phyloP scores from a whole-genome alignment of 2,888 invertebrate genomes.

The Pristionchus arcanus region DNA sequence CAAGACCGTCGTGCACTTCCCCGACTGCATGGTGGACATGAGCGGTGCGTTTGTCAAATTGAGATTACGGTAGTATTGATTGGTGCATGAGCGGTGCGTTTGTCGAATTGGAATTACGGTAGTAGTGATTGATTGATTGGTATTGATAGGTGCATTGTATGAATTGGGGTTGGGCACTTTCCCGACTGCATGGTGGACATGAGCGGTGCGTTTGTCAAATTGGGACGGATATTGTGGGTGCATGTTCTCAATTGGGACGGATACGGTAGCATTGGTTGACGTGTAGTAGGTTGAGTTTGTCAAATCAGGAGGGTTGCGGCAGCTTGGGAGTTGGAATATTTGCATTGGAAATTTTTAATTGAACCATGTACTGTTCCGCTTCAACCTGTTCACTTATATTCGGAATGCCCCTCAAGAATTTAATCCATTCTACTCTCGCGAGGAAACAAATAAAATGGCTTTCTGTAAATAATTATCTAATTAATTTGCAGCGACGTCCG shows the following conservation, averaged over 20 bases:
- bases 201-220: neutral
- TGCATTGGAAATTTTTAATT: no score
- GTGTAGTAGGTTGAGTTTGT: no score
- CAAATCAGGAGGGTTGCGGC: no score
- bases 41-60: conserved; percentile 2
- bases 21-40: conserved; percentile 27
- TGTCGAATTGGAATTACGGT: neutral
- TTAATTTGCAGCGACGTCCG: neutral
- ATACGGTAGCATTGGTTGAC: neutral
- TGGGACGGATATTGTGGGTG: neutral
- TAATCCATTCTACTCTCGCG: no score
- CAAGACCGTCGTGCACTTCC: conserved; percentile 17
- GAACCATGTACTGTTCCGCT: no score
- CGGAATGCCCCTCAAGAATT: no score
- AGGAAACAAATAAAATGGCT: no score
- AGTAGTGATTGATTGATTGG: neutral
- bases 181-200: conserved; percentile 27
- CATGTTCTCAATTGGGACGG: neutral
- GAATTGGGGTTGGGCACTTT: neutral
- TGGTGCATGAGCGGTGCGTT: neutral
- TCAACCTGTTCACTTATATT: no score
- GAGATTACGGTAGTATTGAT: neutral
- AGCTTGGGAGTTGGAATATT: no score
- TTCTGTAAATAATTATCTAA: neutral
- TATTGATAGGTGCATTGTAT: no score